Evolutionary conservation across 2,113 vertebrate species (phyloP), one percentile per base, ranked within the genome.

Genomic region (Acinonyx jubatus): DNA sequence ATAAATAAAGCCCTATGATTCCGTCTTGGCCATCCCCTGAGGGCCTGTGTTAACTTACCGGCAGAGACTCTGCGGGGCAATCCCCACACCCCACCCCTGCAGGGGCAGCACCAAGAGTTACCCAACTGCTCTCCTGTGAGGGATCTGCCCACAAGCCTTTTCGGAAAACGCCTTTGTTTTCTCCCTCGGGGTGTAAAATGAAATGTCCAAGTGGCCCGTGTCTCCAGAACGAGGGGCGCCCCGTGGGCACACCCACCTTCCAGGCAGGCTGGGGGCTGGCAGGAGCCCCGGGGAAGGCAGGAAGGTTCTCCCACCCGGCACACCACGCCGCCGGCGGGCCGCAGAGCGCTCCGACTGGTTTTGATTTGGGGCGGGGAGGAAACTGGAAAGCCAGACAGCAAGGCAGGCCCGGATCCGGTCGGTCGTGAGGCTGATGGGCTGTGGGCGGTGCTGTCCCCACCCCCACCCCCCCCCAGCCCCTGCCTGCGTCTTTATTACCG

Each of bases 351-450:
- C 31, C 4, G 5, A 38, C 33, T 98, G 97, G 38, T 97, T 98
- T 94, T 97, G 89, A 98, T 98, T 96, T 97, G 97, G n/a, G 10
- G 79, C 95, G 0, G 86, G 36, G 94, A 97, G 82, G 95, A 97
- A 97, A 90, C 95, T 50, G 1, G 4, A 96, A 94, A 96, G 89
- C 96, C 97, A 98, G 97, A 96, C 97, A 68, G 78, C 82, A 52
- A n/a, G 55, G 87, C 93, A 92, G 96, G 84, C 90, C 0, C 18
- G 74, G 91, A 95, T 92, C 90, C 41, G 5, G 41, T 41, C 9
- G n/a, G 92, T 74, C 86, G 66, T 71, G 55, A 91, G 92, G 95
- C 98, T 79, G 88, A 57, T 38, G 0, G 96, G 85, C 94, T 92
- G 38, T 45, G 41, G 82, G 80, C 90, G 87, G 33, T 41, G n/a